phyloP scores from a whole-genome alignment of 1,140 invertebrate species.

The Euschistus heros region DNA sequence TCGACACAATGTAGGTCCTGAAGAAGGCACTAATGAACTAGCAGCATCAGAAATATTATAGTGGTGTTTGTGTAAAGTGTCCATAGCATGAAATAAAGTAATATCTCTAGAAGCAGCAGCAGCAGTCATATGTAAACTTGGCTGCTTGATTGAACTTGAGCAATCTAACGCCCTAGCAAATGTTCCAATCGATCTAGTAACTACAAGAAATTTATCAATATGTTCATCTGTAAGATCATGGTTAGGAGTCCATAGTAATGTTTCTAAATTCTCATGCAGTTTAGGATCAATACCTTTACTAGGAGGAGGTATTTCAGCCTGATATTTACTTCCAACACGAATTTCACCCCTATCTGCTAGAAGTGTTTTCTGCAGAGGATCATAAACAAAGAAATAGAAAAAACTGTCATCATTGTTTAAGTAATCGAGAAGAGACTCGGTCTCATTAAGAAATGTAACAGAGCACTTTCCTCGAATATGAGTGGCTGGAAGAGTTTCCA shows the following conservation, averaged over 20 bases:
- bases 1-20: constrained; percentile 90
- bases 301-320: constrained; percentile 75
- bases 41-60: constrained; percentile 89
- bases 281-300: constrained; percentile 63
- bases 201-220: constrained; percentile 97
- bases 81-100: constrained; percentile 91
- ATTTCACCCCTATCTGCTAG: constrained; percentile 97
- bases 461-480: constrained; percentile 98
- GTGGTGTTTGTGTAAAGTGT: constrained; percentile 83
- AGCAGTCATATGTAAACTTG: not conserved
- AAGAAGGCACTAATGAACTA: constrained; percentile 85
- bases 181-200: constrained; percentile 51
- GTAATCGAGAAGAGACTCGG: constrained; percentile 89
- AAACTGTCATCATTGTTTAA: constrained; percentile 96
- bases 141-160: not conserved
- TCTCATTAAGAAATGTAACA: constrained; percentile 96
- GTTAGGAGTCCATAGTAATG: constrained; percentile 85
- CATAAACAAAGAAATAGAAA: constrained; percentile 99
- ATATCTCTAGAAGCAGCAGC: constrained; percentile 2
- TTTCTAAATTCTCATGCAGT: constrained; percentile 71
- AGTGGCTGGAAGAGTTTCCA: constrained; percentile 94
- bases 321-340: constrained; percentile 86
- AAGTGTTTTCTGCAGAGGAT: constrained; percentile 95
- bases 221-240: constrained; percentile 85
- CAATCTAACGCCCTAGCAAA: constrained; percentile 7